phyloP scores from a whole-genome alignment of 2,113 vertebrate species.

The Perognathus longimembris region DNA sequence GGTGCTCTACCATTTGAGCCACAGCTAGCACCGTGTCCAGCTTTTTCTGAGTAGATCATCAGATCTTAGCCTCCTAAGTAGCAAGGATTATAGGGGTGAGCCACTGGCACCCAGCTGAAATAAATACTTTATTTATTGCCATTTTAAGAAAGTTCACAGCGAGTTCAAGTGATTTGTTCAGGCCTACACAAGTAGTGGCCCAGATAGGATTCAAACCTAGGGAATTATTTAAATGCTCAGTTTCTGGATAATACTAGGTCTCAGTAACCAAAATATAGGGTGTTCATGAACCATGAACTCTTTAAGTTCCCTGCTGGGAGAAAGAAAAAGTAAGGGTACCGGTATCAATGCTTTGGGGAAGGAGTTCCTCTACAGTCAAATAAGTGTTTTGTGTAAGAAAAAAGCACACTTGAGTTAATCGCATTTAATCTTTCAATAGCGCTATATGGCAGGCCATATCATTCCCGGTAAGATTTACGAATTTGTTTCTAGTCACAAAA shows the following conservation, averaged over 20 bases:
- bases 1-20: too few species aligned
- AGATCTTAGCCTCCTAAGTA: too few species aligned
- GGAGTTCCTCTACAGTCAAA: background rate
- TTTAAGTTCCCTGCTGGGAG: background rate
- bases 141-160: background rate
- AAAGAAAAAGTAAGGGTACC: background rate
- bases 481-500: background rate
- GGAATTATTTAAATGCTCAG: background rate
- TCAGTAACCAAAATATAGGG: background rate
- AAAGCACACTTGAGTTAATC: background rate
- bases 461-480: background rate
- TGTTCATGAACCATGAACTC: background rate
- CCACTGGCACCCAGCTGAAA: too few species aligned
- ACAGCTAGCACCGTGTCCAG: too few species aligned
- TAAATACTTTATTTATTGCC: background rate
- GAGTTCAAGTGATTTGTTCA: slow-evolving; percentile 24
- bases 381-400: background rate
- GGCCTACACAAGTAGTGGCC: background rate
- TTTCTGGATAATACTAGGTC: background rate
- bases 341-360: background rate
- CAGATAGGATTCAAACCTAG: background rate
- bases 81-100: too few species aligned
- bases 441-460: background rate
- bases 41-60: too few species aligned
- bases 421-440: background rate